phyloP scores from a whole-genome alignment of 2,113 vertebrate genomes.

The Neolamprologus caudopunctatus region DNA sequence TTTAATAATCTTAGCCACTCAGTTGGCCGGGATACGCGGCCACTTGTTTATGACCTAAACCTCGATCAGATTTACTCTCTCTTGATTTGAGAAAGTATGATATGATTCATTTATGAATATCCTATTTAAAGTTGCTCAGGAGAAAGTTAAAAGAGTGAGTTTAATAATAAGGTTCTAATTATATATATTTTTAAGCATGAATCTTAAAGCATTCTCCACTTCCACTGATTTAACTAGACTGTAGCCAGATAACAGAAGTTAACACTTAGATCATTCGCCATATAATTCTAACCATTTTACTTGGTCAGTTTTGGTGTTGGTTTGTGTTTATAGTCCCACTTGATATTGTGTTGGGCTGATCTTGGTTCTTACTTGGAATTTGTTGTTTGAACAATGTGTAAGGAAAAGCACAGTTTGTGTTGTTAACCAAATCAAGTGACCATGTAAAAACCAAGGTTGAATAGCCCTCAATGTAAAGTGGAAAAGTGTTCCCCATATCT shows the following conservation, averaged over 20 bases:
- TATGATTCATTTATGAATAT: neutral
- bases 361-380: slow-evolving; percentile 27
- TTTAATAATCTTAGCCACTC: neutral
- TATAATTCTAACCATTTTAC: neutral
- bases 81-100: neutral
- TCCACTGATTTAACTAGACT: neutral
- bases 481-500: slow-evolving; percentile 55
- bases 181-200: neutral
- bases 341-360: slow-evolving; percentile 20
- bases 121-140: neutral
- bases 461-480: slow-evolving; percentile 34
- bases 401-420: neutral
- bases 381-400: neutral
- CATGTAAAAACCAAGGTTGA: neutral
- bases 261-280: neutral
- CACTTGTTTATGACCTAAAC: neutral
- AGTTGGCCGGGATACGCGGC: neutral
- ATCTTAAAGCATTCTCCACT: neutral
- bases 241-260: neutral
- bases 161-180: neutral
- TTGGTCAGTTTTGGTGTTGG: slow-evolving; percentile 28
- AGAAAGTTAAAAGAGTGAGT: neutral
- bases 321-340: slow-evolving; percentile 33
- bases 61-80: neutral
- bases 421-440: neutral